Conservation (phyloP, 1,140 invertebrate species). For the Helicoverpa zea region DNA sequence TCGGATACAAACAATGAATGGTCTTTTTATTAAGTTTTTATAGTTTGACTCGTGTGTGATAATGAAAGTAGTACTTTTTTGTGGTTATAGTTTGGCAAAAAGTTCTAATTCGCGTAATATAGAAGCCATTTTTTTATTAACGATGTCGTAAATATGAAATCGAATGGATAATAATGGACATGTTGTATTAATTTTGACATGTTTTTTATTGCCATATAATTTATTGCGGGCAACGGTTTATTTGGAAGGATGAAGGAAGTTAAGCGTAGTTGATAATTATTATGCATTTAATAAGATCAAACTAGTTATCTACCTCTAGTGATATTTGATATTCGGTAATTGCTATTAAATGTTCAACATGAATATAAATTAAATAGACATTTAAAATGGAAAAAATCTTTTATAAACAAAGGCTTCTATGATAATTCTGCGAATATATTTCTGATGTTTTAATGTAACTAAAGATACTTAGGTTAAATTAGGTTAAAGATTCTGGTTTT, state of each 20-base stretch:
- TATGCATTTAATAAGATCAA: no score
- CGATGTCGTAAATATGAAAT: slow-evolving; percentile 41
- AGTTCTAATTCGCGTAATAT: slow-evolving; percentile 50
- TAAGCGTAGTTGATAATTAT: no score
- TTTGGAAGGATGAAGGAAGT: neutral
- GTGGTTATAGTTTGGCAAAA: slow-evolving; percentile 51
- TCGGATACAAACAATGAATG: slow-evolving; percentile 61
- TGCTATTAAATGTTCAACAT: no score
- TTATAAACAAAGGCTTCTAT: no score
- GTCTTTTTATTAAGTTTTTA: slow-evolving; percentile 64
- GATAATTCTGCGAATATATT: no score
- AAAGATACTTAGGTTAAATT: no score
- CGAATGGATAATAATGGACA: slow-evolving; percentile 15
- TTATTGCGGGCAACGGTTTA: neutral
- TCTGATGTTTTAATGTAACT: no score
- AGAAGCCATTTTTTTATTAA: slow-evolving; percentile 41
- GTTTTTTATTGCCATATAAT: slow-evolving; percentile 1
- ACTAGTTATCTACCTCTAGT: no score
- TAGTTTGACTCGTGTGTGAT: slow-evolving; percentile 59
- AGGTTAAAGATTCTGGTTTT: no score
- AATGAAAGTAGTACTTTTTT: slow-evolving; percentile 69
- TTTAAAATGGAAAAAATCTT: no score
- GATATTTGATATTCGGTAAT: no score
- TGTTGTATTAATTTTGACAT: slow-evolving; percentile 23
- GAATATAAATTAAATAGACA: no score